Base-by-base conservation (phyloP, 2,797 vertebrate genomes). In the Hapalemur alaotrensis region DNA sequence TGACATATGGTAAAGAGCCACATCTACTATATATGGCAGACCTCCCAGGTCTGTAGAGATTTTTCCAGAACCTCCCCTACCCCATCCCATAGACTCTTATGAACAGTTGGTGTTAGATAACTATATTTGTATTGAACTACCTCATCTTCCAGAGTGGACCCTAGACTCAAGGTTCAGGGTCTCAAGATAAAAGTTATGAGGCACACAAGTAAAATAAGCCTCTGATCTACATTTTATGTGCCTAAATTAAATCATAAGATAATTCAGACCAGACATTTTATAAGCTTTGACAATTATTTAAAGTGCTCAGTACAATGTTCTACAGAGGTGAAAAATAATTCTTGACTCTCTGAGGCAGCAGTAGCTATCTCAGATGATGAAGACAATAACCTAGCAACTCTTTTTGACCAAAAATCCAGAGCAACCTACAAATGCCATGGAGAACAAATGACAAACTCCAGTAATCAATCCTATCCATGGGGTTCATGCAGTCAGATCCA, bases 181-280 rank as follows among this genome's bases (percentile, higher is more conserved):
- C n/a, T 43, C 76, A 52, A 83, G 57, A 79, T 59, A 54, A 93
- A 86, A 93, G 70, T 75, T 75, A 65, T 11, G 17, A 67, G 72
- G 3, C 9, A 70, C 22, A 87, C 18, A 38, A 90, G 22, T 67
- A 92, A 92, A 70, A 96, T 82, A 92, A 93, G 41, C 11, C 14
- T 72, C 13, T 93, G 32, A 43, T 65, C 57, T 75, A 28, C 23
- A 67, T 73, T 96, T 92, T 63, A 57, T 82, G 52, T 83, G 11
- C 48, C 46, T 76, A 87, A 87, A 61, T 95, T 28, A 89, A 93
- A 93, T 76, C 82, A 41, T 63, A 89, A 89, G 48, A 69, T 30
- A 73, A 67, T 72, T 18, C 80, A 78, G 14, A 88, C 50, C 7
- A 93, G 32, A 52, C 6, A 48, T 83, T 78, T 85, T 50, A 43